Conservation (phyloP, 2,888 invertebrate species). For the Tetranychus truncatus region DNA sequence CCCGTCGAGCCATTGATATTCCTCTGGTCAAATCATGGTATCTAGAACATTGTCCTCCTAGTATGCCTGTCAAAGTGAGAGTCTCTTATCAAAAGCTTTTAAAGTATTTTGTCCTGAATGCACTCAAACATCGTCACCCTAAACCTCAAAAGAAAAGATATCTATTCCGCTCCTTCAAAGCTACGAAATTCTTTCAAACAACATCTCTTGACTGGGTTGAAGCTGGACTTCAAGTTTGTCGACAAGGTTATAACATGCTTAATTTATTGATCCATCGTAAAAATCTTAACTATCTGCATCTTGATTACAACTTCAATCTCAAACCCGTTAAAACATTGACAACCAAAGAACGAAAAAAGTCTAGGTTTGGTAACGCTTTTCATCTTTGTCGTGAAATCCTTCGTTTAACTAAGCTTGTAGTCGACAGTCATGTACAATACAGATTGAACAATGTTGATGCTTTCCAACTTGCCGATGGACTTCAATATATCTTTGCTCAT, state of each 20-base stretch:
- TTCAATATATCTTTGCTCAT: conserved; percentile 98
- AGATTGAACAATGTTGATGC: conserved; percentile 97
- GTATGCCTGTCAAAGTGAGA: conserved; percentile 89
- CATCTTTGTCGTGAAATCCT: conserved; percentile 97
- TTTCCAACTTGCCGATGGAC: conserved; percentile 88
- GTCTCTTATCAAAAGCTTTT: conserved; percentile 97
- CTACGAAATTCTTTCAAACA: conserved; percentile 99
- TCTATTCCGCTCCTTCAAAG: conserved; percentile 94
- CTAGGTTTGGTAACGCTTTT: conserved; percentile 91
- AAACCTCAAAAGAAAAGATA: conserved; percentile 98
- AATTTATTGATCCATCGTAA: conserved; percentile 96
- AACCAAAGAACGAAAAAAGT: conserved; percentile 97
- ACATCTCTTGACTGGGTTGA: conserved; percentile 99
- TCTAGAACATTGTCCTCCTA: conserved; percentile 68
- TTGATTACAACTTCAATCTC: conserved; percentile 98
- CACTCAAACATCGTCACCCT: conserved; percentile 86
- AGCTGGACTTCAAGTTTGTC: conserved; percentile 85
- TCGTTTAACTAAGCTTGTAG: conserved; percentile 89
- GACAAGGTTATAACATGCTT: conserved; percentile 99
- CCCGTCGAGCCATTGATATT: conserved; percentile 82
- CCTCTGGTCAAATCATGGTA: conserved; percentile 94
- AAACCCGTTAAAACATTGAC: conserved; percentile 98
- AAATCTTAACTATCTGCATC: conserved; percentile 94
- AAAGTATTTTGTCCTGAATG: conserved; percentile 94
- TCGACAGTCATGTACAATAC: conserved; percentile 98